Percentiles rank a stretch among this genome's conserved stretches.
Evolutionary conservation across 2,888 invertebrate species (phyloP).

Genomic region (Harpagoxenus sublaevis): DNA sequence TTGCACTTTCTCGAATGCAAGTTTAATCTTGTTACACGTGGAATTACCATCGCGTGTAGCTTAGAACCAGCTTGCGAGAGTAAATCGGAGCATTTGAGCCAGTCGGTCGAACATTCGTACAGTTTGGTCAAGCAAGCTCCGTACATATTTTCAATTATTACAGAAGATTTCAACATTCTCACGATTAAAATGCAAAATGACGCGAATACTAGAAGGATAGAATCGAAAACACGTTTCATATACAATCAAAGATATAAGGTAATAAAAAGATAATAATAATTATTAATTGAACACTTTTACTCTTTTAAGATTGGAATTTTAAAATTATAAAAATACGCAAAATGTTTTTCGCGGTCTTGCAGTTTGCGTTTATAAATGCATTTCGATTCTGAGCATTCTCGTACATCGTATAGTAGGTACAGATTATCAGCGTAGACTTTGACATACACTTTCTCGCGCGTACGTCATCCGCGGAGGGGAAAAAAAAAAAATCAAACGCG

Average conservation of each 20-base stretch:
- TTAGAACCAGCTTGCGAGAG: slow-evolving; percentile 49
- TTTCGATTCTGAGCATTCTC: not conserved
- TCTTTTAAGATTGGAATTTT: not conserved
- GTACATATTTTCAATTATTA: slow-evolving; percentile 37
- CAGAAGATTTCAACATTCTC: not conserved
- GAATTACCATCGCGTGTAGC: slow-evolving; percentile 41
- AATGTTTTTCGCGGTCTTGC: not conserved
- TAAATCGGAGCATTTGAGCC: slow-evolving; percentile 53
- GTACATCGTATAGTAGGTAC: not conserved
- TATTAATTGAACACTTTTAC: not conserved
- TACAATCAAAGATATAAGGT: not conserved
- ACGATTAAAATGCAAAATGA: not conserved
- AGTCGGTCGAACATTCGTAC: slow-evolving; percentile 37
- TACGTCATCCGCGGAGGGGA: slow-evolving; percentile 38
- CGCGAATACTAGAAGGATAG: not conserved
- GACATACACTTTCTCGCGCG: slow-evolving; percentile 19
- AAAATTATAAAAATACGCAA: not conserved
- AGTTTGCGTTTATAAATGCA: not conserved
- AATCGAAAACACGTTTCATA: not conserved
- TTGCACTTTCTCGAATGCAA: slow-evolving; percentile 26
- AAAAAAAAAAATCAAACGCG: slow-evolving; percentile 53
- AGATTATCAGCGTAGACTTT: not conserved
- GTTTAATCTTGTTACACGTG: slow-evolving; percentile 54
- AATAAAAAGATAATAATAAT: not conserved
- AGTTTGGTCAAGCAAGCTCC: slow-evolving; percentile 49